These are phyloP conservation scores for Otolemur garnettii DNA, from an alignment of 2,113 vertebrate genomes.

Conservation along the genomic window DNA sequence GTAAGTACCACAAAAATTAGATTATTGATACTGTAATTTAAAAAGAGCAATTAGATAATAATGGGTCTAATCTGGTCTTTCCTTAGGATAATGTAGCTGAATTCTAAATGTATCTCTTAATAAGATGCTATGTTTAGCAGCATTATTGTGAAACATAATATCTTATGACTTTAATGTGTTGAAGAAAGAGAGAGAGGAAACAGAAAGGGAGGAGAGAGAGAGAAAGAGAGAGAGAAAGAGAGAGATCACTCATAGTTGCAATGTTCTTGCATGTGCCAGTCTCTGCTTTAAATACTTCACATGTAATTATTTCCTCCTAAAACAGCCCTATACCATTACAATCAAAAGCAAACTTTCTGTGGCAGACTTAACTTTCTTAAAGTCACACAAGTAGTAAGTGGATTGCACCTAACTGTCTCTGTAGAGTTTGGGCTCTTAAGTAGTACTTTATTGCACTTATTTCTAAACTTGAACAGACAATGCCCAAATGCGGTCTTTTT, in stretches of 20 bases:
- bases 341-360: constrained; percentile 36
- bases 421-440: not conserved
- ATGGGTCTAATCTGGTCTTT: not conserved
- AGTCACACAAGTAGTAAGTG: not conserved
- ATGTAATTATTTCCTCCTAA: constrained; percentile 34
- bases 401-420: not conserved
- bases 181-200: not conserved
- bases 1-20: not conserved
- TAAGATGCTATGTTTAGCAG: not conserved
- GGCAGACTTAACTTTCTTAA: not conserved
- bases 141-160: not conserved
- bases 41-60: constrained; percentile 25
- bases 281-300: not conserved
- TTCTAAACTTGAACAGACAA: constrained; percentile 42
- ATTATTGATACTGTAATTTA: not conserved
- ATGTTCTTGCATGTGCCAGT: not conserved
- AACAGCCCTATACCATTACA: not conserved
- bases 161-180: constrained; percentile 15
- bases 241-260: not conserved
- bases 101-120: not conserved
- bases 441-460: not conserved
- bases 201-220: constrained; percentile 36
- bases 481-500: constrained; percentile 39
- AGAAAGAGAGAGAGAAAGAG: not conserved
- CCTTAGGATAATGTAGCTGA: constrained; percentile 49